Evolutionary conservation across 2,797 vertebrate species (phyloP).

Genomic region (Carduelis carduelis): DNA sequence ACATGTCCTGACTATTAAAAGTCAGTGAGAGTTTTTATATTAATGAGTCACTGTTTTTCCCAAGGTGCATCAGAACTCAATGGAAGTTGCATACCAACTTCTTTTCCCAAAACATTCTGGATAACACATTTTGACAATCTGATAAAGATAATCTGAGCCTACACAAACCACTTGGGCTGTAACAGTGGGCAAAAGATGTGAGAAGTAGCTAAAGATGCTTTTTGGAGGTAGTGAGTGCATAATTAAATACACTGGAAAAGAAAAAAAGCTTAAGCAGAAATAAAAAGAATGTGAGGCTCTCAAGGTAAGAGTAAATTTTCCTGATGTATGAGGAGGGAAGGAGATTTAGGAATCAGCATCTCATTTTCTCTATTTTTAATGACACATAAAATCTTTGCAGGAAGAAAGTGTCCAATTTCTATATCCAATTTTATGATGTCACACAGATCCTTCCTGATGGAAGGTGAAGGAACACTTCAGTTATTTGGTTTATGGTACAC

Average conservation of each 20-base stretch:
- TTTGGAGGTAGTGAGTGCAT: accelerated
- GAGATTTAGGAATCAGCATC: not conserved
- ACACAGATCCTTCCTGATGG: not conserved
- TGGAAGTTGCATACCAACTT: not conserved
- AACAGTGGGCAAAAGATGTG: not conserved
- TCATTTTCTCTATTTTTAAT: not conserved
- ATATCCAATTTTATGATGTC: not conserved
- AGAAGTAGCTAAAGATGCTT: not conserved
- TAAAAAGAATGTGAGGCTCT: not conserved
- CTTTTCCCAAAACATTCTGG: not conserved
- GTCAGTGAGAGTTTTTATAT: not conserved
- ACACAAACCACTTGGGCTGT: not conserved
- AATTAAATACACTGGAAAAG: not conserved
- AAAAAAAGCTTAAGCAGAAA: not conserved
- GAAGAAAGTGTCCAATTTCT: not conserved
- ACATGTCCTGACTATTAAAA: not conserved
- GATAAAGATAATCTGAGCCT: not conserved
- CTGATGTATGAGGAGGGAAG: not conserved
- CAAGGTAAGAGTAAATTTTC: not conserved
- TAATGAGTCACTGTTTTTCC: not conserved
- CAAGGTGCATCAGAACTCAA: not conserved
- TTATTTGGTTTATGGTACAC: not conserved
- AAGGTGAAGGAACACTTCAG: not conserved
- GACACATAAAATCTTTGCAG: not conserved
- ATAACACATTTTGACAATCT: not conserved